Evolutionary conservation across 2,113 vertebrate species (phyloP).

Genomic region (Chlamydotis undulata): DNA sequence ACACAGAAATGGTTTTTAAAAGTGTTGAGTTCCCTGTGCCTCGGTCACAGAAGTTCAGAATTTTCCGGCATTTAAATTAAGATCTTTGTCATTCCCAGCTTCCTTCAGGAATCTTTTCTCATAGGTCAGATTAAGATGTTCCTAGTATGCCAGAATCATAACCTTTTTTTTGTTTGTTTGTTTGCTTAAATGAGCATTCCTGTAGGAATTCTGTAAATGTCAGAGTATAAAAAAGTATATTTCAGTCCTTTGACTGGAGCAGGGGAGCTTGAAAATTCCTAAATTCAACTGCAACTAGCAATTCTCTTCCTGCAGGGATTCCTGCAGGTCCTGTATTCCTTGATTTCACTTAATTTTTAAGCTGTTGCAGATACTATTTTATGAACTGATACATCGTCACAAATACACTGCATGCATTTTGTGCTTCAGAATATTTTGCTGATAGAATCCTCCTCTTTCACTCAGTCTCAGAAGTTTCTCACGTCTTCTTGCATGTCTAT

Average conservation of each 20-base stretch:
- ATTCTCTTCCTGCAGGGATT: background rate
- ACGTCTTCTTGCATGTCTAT: background rate
- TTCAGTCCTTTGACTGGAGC: background rate
- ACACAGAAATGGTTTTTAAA: background rate
- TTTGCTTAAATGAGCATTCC: slow-evolving; percentile 40
- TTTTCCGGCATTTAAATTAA: slow-evolving; percentile 37
- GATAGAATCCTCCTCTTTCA: background rate
- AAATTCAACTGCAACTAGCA: background rate
- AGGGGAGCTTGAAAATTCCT: slow-evolving; percentile 3
- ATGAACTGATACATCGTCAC: background rate
- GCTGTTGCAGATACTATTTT: background rate
- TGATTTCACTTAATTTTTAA: slow-evolving; percentile 12
- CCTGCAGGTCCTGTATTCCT: background rate
- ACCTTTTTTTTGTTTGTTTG: background rate
- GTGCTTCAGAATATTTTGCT: background rate
- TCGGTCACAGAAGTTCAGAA: slow-evolving; percentile 28
- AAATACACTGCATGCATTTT: background rate
- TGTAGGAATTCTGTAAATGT: slow-evolving; percentile 33
- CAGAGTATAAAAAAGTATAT: background rate
- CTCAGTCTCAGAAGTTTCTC: background rate
- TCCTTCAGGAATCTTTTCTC: slow-evolving; percentile 36
- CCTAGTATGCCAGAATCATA: slow-evolving; percentile 3
- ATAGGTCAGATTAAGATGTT: slow-evolving; percentile 34
- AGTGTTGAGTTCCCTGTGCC: slow-evolving; percentile 40
- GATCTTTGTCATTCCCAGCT: slow-evolving; percentile 16